Percentiles rank a stretch among this genome's conserved stretches.
These are phyloP conservation scores for Okamejei kenojei DNA, from an alignment of 2,797 vertebrate species.

Conservation along the genomic window DNA sequence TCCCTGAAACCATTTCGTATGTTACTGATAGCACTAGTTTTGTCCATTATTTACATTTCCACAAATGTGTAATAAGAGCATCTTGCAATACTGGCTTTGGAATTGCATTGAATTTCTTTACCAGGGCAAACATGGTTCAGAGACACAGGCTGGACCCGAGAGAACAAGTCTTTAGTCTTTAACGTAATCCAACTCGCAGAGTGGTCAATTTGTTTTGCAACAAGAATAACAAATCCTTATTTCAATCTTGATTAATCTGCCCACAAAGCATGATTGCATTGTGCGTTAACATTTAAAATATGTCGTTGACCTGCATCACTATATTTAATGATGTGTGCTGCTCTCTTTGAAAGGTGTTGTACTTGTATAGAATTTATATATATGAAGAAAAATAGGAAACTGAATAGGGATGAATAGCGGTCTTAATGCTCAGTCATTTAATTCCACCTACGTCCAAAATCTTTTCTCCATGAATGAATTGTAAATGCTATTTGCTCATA, in stretches of 20 bases:
- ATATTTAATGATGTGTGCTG: conserved; percentile 46
- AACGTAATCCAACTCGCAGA: background rate
- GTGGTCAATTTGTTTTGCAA: background rate
- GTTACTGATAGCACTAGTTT: background rate
- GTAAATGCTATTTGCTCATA: background rate
- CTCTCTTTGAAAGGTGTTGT: conserved; percentile 46
- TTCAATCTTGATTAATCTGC: conserved; percentile 11
- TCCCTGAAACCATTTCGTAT: background rate
- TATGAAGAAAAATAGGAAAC: conserved; percentile 43
- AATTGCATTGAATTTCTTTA: background rate
- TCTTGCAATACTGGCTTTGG: conserved; percentile 16
- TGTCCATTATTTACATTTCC: background rate
- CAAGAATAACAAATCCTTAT: conserved; percentile 24
- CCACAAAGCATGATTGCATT: conserved; percentile 21
- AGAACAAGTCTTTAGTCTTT: background rate
- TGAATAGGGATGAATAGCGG: conserved; percentile 53
- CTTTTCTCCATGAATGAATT: background rate
- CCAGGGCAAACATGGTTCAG: background rate
- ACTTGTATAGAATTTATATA: conserved; percentile 47
- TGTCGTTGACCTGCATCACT: conserved; percentile 59
- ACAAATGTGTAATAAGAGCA: background rate
- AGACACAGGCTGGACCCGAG: background rate
- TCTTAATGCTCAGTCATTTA: conserved; percentile 64
- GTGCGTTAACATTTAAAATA: conserved; percentile 39
- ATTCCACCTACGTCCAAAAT: conserved; percentile 53